These are phyloP conservation scores for Aphelocoma californica DNA, from an alignment of 2,797 vertebrate species.

Conservation along the genomic window DNA sequence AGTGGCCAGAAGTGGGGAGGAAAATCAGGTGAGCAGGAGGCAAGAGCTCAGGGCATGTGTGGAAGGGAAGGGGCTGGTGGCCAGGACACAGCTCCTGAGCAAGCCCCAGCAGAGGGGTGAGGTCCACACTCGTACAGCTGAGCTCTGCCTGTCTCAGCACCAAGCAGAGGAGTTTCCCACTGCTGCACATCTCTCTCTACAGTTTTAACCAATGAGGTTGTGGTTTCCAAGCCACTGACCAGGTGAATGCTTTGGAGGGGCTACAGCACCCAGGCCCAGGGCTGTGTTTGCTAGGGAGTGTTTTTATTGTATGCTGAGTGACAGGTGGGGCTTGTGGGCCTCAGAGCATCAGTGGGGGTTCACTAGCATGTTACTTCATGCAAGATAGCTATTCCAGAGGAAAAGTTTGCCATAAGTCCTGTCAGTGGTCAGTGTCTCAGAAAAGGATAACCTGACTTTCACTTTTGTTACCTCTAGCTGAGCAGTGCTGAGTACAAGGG, in stretches of 20 bases:
- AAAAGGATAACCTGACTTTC: background rate
- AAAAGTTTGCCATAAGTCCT: background rate
- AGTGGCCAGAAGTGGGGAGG: background rate
- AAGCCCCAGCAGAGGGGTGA: background rate
- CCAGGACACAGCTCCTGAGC: background rate
- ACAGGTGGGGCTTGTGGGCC: background rate
- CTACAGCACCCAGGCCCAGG: background rate
- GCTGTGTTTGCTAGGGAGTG: background rate
- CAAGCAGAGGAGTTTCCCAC: background rate
- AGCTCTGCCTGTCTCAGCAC: background rate
- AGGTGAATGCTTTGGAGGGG: background rate
- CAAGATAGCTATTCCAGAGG: background rate
- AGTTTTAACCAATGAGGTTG: accelerated
- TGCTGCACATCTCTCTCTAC: background rate
- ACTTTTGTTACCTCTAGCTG: background rate
- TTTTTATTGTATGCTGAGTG: background rate
- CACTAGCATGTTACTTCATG: background rate
- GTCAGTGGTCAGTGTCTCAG: background rate
- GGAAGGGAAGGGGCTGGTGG: background rate
- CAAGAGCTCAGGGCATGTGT: background rate
- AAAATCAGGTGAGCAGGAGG: background rate
- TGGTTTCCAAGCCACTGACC: background rate
- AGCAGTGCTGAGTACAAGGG: background rate
- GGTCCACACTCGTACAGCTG: background rate
- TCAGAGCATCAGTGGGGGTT: background rate